Evolutionary conservation across 1,140 invertebrate genomes (phyloP), one percentile per base, ranked within the genome.

Genomic region (Triops longicaudatus): DNA sequence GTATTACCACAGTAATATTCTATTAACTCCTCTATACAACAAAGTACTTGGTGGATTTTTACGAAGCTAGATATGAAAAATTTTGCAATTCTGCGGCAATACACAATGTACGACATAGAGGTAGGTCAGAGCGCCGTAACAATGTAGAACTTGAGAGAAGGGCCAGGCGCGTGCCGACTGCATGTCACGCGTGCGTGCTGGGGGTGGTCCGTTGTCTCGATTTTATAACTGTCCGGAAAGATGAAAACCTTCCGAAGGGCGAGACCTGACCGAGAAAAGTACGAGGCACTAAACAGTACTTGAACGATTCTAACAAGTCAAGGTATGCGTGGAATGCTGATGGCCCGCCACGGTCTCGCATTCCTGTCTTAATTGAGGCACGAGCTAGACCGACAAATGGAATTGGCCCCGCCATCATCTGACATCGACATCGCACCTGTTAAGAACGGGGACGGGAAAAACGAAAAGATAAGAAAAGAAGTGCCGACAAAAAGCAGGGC

Each of bases 321-420:
- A 63, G 50, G 50, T 14, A 63, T 63, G 50, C 50, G 50, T 63
- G 50, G 50, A 63, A 63, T 63, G 50, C 50, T 63, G 50, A 63
- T 63, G 50, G 50, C 50, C 50, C 50, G 50, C n/a, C 50, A 63
- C 50, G 50, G 50, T 63, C 50, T 63, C 50, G n/a, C 50, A 63
- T 63, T 63, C 50, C 50, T 63, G 50, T 63, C 50, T 63, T 63
- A 63, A 63, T 63, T 63, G 50, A 63, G 50, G 50, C 50, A 63
- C 50, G 50, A 63, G 50, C 50, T 63, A 14, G 50, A 63, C 50
- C 50, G 50, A 63, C 50, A 63, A 63, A 63, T 22, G 50, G 50
- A 63, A 17, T 63, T 63, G 50, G 50, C 50, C 50, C 50, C 50
- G 50, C 50, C 50, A 63, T 63, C 50, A 63, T 9, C 14, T 63